These are phyloP conservation scores for Paraplagusia blochii DNA, from an alignment of 2,113 vertebrate species.

Conservation along the genomic window DNA sequence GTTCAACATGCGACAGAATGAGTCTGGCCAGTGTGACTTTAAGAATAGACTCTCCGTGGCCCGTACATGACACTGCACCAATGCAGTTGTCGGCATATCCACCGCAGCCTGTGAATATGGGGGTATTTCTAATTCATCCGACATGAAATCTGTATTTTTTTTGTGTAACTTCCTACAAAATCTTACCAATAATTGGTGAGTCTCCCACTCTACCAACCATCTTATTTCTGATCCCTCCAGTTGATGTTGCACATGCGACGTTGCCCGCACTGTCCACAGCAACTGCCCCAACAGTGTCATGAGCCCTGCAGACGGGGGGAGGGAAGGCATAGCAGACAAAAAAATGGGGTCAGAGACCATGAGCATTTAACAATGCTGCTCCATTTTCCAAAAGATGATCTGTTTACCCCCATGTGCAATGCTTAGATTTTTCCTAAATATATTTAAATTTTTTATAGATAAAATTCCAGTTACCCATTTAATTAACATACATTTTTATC, in stretches of 20 bases:
- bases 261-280: conserved; percentile 74
- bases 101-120: conserved; percentile 56
- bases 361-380: too few species aligned
- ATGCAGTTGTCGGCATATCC: conserved; percentile 66
- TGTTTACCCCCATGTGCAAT: too few species aligned
- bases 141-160: too few species aligned
- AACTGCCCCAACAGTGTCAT: conserved; percentile 77
- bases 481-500: too few species aligned
- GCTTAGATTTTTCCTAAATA: too few species aligned
- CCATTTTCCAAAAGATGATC: too few species aligned
- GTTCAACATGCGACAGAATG: conserved; percentile 70
- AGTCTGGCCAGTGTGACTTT: conserved; percentile 72
- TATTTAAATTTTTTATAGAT: too few species aligned
- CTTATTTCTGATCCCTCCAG: conserved; percentile 77
- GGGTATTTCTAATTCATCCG: too few species aligned
- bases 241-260: conserved; percentile 79
- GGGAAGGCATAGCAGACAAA: neutral
- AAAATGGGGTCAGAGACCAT: too few species aligned
- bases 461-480: too few species aligned
- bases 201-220: conserved; percentile 85
- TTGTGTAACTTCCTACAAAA: neutral
- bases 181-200: conserved; percentile 77
- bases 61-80: conserved; percentile 71
- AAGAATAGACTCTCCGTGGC: conserved; percentile 72
- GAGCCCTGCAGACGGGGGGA: conserved; percentile 57